Conservation (phyloP, 2,113 vertebrate species). For the Brachyhypopomus occidentalis region DNA sequence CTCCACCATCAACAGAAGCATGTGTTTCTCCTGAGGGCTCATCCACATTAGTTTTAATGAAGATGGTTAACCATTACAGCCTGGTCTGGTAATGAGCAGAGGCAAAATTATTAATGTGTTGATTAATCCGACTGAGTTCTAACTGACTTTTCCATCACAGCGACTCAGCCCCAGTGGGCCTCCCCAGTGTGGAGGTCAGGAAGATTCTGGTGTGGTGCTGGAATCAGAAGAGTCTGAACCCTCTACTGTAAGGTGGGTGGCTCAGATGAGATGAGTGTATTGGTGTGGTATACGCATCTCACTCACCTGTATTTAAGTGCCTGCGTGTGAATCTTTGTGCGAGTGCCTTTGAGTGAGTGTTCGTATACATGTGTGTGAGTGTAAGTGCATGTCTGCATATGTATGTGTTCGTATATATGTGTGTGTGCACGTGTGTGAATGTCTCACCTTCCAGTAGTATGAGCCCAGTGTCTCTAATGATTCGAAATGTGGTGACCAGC, state of each 20-base stretch:
- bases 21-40: neutral
- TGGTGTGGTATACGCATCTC: too few species aligned
- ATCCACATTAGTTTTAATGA: neutral
- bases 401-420: neutral
- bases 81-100: neutral
- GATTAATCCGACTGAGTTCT: neutral
- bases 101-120: neutral
- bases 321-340: too few species aligned
- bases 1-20: neutral
- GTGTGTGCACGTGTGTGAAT: neutral
- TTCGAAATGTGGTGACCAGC: constrained; percentile 89
- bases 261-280: too few species aligned
- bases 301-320: too few species aligned
- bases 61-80: neutral
- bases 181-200: too few species aligned
- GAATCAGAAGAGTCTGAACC: too few species aligned
- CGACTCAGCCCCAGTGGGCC: neutral
- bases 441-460: constrained; percentile 93
- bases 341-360: too few species aligned
- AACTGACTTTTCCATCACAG: neutral
- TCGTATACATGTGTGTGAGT: neutral
- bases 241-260: too few species aligned
- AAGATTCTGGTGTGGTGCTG: too few species aligned
- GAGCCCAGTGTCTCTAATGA: constrained; percentile 87
- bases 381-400: neutral